These are phyloP conservation scores for Nesidiocoris tenuis DNA, from an alignment of 2,888 invertebrate species.

Conservation along the genomic window DNA sequence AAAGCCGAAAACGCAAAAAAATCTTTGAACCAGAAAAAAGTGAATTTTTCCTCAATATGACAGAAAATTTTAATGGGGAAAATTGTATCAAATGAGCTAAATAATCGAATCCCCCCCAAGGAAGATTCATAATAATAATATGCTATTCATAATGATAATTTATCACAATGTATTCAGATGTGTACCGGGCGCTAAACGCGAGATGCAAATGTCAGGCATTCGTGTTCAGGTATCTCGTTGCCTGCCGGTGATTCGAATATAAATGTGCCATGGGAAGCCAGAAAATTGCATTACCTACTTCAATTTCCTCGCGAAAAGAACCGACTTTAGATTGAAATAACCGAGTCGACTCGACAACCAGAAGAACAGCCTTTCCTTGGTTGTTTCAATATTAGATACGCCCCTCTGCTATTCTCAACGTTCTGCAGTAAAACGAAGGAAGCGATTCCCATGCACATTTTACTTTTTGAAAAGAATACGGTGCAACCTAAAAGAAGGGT, in stretches of 20 bases:
- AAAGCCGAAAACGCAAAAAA: too few species aligned
- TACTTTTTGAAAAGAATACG: slow-evolving; percentile 33
- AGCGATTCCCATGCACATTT: slow-evolving; percentile 35
- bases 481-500: slow-evolving; percentile 31
- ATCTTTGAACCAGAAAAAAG: too few species aligned
- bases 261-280: neutral
- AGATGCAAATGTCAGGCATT: too few species aligned
- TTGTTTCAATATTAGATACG: slow-evolving; percentile 35
- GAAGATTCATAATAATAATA: too few species aligned
- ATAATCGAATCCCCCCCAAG: too few species aligned
- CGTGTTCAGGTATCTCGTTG: too few species aligned
- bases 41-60: too few species aligned
- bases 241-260: neutral
- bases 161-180: too few species aligned
- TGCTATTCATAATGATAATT: too few species aligned
- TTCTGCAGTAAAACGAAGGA: slow-evolving; percentile 6
- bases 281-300: neutral
- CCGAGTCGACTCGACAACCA: neutral
- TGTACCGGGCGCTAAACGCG: too few species aligned
- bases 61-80: too few species aligned
- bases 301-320: neutral
- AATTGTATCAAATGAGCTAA: too few species aligned
- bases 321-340: neutral
- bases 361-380: neutral
- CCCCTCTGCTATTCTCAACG: neutral